Evolutionary conservation across 2,797 vertebrate species (phyloP).

Genomic region (Pagetopsis macropterus): DNA sequence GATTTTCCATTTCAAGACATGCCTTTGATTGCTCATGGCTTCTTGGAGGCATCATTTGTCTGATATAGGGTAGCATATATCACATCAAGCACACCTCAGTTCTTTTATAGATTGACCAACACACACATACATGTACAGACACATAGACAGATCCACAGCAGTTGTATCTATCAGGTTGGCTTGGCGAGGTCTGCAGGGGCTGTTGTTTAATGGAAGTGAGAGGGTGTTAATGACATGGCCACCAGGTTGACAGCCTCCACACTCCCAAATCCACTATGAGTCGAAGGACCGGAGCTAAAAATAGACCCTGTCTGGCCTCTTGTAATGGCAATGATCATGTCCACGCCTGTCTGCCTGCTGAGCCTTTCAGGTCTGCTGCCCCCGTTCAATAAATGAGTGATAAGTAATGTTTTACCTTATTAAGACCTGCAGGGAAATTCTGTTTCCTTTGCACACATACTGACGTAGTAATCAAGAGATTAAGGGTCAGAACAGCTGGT

Average conservation of each 20-base stretch:
- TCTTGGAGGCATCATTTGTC: too few species aligned
- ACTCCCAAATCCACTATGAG: constrained; percentile 43
- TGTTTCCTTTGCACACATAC: background rate
- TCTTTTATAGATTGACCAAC: background rate
- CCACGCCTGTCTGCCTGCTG: constrained; percentile 30
- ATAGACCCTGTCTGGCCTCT: constrained; percentile 63
- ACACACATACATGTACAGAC: background rate
- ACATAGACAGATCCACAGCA: background rate
- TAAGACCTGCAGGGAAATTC: background rate
- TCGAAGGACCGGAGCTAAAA: constrained; percentile 54
- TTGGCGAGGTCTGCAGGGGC: constrained; percentile 21
- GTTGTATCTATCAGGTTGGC: constrained; percentile 5
- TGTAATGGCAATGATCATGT: constrained; percentile 58
- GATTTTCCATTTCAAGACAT: too few species aligned
- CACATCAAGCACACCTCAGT: too few species aligned
- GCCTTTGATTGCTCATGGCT: too few species aligned
- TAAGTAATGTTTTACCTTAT: background rate
- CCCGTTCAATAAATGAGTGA: background rate
- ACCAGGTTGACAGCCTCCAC: constrained; percentile 54
- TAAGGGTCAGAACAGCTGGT: background rate
- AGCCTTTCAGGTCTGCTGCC: constrained; percentile 22
- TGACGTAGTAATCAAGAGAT: background rate
- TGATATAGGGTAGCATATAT: too few species aligned
- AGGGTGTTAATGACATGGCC: constrained; percentile 66
- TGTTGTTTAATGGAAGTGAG: constrained; percentile 56